Percentiles rank a stretch among this genome's conserved stretches.
Conservation (phyloP, 2,888 invertebrate genomes). For the Zygothrica quintamaculata region DNA sequence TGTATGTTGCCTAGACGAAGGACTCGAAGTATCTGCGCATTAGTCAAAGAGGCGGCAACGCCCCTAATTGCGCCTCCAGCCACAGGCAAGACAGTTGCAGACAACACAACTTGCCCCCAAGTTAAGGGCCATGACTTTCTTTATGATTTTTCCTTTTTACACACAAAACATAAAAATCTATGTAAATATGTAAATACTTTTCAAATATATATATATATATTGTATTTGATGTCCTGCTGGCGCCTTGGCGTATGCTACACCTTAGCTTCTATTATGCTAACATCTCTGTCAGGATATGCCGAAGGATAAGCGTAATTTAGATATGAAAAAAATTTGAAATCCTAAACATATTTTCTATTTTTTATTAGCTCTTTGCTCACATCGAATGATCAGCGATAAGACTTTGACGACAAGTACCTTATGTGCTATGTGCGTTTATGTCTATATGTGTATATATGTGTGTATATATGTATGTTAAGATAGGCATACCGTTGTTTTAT, state of each 20-base stretch:
- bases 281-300: conserved; percentile 29
- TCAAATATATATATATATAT: neutral
- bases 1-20: conserved; percentile 12
- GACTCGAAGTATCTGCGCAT: conserved; percentile 34
- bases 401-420: conserved; percentile 27
- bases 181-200: neutral
- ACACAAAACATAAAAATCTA: neutral
- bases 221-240: neutral
- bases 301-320: conserved; percentile 69
- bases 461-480: conserved; percentile 4
- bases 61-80: conserved; percentile 37
- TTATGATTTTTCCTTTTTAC: neutral
- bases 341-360: conserved; percentile 65
- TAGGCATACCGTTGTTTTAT: conserved; percentile 18
- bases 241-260: conserved; percentile 49
- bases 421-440: conserved; percentile 5
- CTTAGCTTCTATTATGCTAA: conserved; percentile 25
- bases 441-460: conserved; percentile 1
- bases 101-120: neutral
- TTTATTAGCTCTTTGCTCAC: conserved; percentile 47
- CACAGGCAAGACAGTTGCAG: conserved; percentile 4
- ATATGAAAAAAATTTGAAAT: conserved; percentile 61
- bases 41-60: conserved; percentile 35
- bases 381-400: conserved; percentile 44
- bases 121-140: neutral